These are phyloP conservation scores for Rhincodon typus DNA, from an alignment of 2,797 vertebrate genomes.

Conservation along the genomic window DNA sequence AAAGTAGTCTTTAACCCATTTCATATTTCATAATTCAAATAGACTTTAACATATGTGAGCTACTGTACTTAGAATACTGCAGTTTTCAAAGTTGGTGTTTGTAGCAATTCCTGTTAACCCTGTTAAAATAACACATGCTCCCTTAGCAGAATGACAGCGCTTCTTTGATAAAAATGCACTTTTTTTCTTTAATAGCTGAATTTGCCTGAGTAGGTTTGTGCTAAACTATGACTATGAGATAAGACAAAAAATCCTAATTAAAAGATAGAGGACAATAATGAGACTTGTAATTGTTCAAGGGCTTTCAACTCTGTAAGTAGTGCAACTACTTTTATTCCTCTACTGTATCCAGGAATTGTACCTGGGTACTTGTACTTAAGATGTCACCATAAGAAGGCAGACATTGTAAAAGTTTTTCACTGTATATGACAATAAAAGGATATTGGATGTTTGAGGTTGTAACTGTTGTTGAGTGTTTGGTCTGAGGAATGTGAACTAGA, in stretches of 20 bases:
- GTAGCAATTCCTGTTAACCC: not conserved
- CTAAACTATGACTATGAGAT: not conserved
- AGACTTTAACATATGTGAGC: not conserved
- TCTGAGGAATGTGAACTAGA: not conserved
- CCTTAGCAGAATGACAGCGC: not conserved
- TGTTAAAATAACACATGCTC: not conserved
- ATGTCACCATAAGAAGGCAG: no score
- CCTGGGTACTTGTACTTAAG: no score
- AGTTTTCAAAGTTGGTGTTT: not conserved
- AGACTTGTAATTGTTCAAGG: not conserved
- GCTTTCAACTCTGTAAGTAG: no score
- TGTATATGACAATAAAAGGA: no score
- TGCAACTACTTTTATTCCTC: no score
- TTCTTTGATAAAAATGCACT: constrained; percentile 2
- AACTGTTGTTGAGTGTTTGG: not conserved
- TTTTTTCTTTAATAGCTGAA: not conserved
- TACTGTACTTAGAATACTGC: constrained; percentile 16
- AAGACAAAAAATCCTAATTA: not conserved
- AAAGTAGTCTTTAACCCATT: not conserved
- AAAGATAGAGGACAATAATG: not conserved
- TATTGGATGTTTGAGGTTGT: not conserved
- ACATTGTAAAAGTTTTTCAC: no score
- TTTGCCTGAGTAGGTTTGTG: constrained; percentile 9
- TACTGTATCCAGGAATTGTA: no score
- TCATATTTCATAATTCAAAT: not conserved